phyloP scores from a whole-genome alignment of 2,113 vertebrate species.

The Diadophis punctatus region DNA sequence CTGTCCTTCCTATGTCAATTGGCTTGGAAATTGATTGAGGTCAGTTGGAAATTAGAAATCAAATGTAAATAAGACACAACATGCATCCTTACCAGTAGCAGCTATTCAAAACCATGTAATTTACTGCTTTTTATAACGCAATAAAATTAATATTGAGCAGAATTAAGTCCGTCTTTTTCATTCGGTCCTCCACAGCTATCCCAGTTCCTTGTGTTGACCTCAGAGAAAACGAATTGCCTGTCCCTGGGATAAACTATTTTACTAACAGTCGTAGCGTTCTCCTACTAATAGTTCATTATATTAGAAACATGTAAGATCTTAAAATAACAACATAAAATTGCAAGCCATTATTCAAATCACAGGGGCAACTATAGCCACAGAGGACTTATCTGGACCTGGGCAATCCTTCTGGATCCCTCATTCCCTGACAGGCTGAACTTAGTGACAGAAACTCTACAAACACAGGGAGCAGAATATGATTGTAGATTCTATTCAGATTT shows the following conservation, averaged over 20 bases:
- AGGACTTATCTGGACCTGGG: neutral
- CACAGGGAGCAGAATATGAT: neutral
- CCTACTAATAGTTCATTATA: neutral
- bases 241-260: neutral
- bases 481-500: neutral
- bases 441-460: neutral
- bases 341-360: neutral
- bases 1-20: neutral
- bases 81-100: neutral
- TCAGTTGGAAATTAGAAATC: neutral
- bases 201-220: neutral
- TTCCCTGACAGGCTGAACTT: neutral
- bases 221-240: neutral
- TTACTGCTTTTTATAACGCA: neutral
- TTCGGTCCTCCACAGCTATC: neutral
- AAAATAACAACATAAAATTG: neutral
- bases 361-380: neutral
- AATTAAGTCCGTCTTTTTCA: neutral
- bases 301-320: neutral
- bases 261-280: neutral
- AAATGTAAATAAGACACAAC: neutral
- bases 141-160: neutral
- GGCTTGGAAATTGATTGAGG: neutral
- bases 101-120: neutral
- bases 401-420: neutral